Conservation (phyloP, 2,797 vertebrate genomes). For the Enteromius thamalakanensis region DNA sequence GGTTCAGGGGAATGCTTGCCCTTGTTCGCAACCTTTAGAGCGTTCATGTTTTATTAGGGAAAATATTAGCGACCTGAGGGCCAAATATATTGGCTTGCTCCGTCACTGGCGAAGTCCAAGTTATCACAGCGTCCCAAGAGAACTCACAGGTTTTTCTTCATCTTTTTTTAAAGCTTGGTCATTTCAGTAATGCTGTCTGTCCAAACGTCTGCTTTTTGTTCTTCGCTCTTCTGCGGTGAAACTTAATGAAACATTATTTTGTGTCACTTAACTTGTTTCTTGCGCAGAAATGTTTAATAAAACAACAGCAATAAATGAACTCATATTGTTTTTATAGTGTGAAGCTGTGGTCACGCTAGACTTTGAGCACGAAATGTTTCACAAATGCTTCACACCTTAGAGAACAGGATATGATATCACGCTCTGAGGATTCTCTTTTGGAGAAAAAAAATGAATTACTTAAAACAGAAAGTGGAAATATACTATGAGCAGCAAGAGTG, state of each 20-base stretch:
- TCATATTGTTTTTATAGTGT: slow-evolving; percentile 13
- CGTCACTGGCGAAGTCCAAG: not conserved
- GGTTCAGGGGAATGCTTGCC: slow-evolving; percentile 1
- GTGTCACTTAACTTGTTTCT: slow-evolving; percentile 31
- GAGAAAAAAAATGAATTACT: not conserved
- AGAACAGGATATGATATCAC: not conserved
- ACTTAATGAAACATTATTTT: slow-evolving; percentile 14
- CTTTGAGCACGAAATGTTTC: not conserved
- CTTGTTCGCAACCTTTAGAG: slow-evolving; percentile 1
- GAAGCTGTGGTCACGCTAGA: not conserved
- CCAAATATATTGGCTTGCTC: slow-evolving; percentile 7
- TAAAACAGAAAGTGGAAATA: not conserved
- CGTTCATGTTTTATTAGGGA: slow-evolving; percentile 26
- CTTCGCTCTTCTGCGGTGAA: not conserved
- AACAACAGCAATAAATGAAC: slow-evolving; percentile 33
- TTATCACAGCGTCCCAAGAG: slow-evolving; percentile 28
- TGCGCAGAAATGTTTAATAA: slow-evolving; percentile 38
- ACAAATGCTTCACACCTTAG: not conserved
- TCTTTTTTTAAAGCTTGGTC: not conserved
- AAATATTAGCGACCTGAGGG: slow-evolving; percentile 7
- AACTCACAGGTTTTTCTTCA: not conserved
- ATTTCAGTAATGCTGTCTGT: slow-evolving; percentile 11
- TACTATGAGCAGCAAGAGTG: not conserved
- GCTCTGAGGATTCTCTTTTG: not conserved
- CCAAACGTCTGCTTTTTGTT: slow-evolving; percentile 30